Percentiles rank a stretch among this genome's conserved stretches.
Conservation (phyloP, 2,113 vertebrate genomes). For the Arothron firmamentum region DNA sequence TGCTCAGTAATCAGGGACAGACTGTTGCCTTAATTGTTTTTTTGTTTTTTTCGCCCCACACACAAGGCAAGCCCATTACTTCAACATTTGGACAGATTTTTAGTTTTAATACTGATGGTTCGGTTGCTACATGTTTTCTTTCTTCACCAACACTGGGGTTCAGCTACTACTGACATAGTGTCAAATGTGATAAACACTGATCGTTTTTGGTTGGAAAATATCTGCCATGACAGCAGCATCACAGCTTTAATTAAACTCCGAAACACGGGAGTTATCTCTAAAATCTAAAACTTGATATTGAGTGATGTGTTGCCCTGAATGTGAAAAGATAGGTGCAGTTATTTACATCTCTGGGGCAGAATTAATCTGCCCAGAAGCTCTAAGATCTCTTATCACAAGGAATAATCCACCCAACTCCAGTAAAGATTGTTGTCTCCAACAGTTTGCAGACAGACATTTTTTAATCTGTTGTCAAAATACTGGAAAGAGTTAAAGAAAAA, state of each 20-base stretch:
- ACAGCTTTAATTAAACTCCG: slow-evolving; percentile 69
- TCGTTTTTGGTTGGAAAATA: slow-evolving; percentile 26
- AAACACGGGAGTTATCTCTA: slow-evolving; percentile 58
- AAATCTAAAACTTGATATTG: slow-evolving; percentile 61
- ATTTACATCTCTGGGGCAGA: slow-evolving; percentile 59
- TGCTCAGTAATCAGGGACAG: no score
- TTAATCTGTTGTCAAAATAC: slow-evolving; percentile 7
- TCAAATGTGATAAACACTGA: slow-evolving; percentile 40
- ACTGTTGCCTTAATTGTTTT: no score
- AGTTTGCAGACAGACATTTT: slow-evolving; percentile 15
- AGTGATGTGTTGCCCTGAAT: slow-evolving; percentile 51
- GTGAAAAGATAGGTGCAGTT: slow-evolving; percentile 52
- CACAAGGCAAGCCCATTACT: no score
- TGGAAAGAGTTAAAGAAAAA: neutral
- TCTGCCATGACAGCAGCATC: slow-evolving; percentile 27
- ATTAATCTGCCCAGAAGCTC: slow-evolving; percentile 65
- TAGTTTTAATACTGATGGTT: no score
- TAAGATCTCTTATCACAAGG: slow-evolving; percentile 64
- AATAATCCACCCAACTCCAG: slow-evolving; percentile 52
- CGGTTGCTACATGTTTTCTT: no score
- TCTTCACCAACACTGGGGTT: slow-evolving; percentile 21
- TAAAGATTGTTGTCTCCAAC: slow-evolving; percentile 11
- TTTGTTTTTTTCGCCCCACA: no score
- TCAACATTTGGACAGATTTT: no score
- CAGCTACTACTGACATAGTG: slow-evolving; percentile 22